A percentile compares a stretch with the other conserved stretches of the same genome.
These are phyloP conservation scores for Sogatella furcifera DNA, from an alignment of 1,140 invertebrate genomes.

Conservation along the genomic window DNA sequence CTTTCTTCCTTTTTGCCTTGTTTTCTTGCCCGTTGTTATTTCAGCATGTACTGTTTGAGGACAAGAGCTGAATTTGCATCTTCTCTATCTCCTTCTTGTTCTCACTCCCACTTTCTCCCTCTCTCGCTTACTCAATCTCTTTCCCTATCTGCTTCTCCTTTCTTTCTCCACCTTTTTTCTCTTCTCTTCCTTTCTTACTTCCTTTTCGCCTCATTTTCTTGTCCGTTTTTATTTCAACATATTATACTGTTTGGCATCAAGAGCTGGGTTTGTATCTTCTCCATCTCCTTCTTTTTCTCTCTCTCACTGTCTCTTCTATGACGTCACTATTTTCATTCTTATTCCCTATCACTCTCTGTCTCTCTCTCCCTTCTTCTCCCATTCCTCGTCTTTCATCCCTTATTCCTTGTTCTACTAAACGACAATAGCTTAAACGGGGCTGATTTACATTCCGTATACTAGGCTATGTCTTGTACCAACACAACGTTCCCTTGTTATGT, in stretches of 20 bases:
- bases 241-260: no score
- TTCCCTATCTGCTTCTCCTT: background rate
- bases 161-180: background rate
- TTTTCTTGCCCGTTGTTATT: background rate
- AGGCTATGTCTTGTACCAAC: no score
- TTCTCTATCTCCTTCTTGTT: background rate
- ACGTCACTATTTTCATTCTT: no score
- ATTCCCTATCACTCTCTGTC: background rate
- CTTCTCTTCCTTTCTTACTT: constrained; percentile 1
- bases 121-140: no score
- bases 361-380: background rate
- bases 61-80: no score
- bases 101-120: background rate
- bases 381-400: background rate
- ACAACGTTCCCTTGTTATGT: background rate
- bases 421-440: no score
- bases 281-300: background rate
- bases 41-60: no score
- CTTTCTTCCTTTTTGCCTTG: no score
- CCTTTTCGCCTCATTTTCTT: no score
- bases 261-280: no score
- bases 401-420: no score
- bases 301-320: constrained; percentile 3
- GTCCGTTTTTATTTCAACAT: background rate
- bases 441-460: no score